These are phyloP conservation scores for Lysandra bellargus DNA, from an alignment of 2,888 invertebrate genomes.

Conservation along the genomic window DNA sequence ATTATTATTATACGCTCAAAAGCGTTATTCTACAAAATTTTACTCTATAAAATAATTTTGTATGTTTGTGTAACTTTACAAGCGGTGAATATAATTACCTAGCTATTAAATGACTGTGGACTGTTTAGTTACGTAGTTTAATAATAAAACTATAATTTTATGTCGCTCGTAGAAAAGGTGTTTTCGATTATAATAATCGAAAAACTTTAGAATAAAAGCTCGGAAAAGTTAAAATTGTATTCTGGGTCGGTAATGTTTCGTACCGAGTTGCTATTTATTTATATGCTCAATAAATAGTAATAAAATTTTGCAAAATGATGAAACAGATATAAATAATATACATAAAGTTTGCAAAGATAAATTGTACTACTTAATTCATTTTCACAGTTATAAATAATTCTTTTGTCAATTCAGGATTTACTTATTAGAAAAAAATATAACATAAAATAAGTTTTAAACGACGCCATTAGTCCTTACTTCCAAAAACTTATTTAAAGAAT, in stretches of 20 bases:
- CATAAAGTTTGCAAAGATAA: background rate
- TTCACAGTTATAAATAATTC: background rate
- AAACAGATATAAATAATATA: background rate
- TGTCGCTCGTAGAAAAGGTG: background rate
- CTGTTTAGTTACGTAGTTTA: background rate
- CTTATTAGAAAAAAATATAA: background rate
- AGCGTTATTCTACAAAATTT: background rate
- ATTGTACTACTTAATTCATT: constrained; percentile 8
- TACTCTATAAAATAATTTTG: background rate
- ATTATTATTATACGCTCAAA: background rate
- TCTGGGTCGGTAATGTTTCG: background rate
- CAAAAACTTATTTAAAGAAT: background rate
- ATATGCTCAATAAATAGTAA: background rate
- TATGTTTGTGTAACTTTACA: constrained; percentile 18
- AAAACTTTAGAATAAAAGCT: background rate
- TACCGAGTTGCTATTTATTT: background rate
- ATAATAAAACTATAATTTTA: background rate
- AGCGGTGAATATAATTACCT: constrained; percentile 15
- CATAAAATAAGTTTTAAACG: background rate
- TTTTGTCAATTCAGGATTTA: background rate
- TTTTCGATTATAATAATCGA: background rate
- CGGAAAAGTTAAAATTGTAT: background rate
- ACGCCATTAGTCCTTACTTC: background rate
- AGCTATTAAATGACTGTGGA: background rate
- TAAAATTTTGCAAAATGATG: background rate